Evolutionary conservation across 2,888 invertebrate genomes (phyloP).

Genomic region (Dryocosmus kuriphilus): DNA sequence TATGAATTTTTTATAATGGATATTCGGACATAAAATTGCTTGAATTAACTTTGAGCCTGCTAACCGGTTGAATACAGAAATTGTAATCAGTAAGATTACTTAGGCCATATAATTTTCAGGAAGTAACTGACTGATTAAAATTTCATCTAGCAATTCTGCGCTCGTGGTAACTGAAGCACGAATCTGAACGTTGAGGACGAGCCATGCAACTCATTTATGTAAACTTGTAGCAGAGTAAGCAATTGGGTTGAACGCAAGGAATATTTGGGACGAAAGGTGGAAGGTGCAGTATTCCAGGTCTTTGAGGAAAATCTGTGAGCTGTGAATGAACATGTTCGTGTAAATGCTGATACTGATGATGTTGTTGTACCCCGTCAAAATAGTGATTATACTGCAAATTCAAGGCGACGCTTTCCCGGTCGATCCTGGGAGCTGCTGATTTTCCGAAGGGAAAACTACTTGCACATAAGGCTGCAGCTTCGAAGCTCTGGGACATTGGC

Average conservation of each 20-base stretch:
- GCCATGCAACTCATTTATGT: constrained; percentile 43
- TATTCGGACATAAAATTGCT: too few relatives aligned
- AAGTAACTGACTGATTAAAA: neutral
- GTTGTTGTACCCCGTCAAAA: constrained; percentile 65
- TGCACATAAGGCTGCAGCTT: constrained; percentile 44
- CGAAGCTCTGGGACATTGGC: constrained; percentile 62
- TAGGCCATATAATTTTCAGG: neutral
- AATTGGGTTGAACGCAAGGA: constrained; percentile 74
- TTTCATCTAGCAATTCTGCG: neutral
- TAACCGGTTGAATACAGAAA: neutral
- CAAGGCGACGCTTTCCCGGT: constrained; percentile 61
- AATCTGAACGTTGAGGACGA: neutral
- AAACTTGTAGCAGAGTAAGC: constrained; percentile 74
- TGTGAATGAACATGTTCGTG: constrained; percentile 40
- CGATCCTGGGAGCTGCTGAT: constrained; percentile 9
- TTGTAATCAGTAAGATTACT: neutral
- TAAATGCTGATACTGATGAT: constrained; percentile 64
- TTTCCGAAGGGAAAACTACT: constrained; percentile 43
- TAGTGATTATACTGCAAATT: constrained; percentile 69
- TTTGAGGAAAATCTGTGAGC: constrained; percentile 46
- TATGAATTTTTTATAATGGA: too few relatives aligned
- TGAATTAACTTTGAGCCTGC: too few relatives aligned
- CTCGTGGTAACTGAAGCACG: neutral
- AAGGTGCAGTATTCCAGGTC: constrained; percentile 63
- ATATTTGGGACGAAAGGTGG: constrained; percentile 72